These are phyloP conservation scores for Callyntrura sp. DNA, from an alignment of 2,888 invertebrate genomes.

Conservation along the genomic window DNA sequence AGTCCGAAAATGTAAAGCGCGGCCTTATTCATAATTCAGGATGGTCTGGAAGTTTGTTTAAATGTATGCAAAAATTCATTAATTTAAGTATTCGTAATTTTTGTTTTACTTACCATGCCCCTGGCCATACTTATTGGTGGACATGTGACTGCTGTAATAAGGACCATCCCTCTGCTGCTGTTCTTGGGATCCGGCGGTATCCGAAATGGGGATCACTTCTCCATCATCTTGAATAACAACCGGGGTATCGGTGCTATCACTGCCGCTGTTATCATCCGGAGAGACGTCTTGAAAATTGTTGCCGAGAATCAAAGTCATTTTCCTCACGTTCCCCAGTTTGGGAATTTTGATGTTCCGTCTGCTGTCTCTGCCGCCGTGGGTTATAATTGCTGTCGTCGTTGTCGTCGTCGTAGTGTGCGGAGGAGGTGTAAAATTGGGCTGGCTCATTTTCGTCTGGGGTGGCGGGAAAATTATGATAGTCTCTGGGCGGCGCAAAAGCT, in stretches of 20 bases:
- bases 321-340: constrained; percentile 13
- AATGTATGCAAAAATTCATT: not conserved
- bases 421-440: constrained; percentile 20
- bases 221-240: constrained; percentile 1
- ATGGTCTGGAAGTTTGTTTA: not conserved
- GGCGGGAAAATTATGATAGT: constrained; percentile 59
- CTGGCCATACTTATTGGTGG: constrained; percentile 67
- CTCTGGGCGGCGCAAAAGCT: constrained; percentile 62
- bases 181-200: constrained; percentile 28
- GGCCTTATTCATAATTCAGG: no score
- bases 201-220: not conserved
- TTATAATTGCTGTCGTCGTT: constrained; percentile 3
- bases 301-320: constrained; percentile 28
- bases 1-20: no score
- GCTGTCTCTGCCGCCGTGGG: not conserved
- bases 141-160: constrained; percentile 57
- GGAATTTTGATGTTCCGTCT: not conserved
- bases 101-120: constrained; percentile 58
- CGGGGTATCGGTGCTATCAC: not conserved
- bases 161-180: constrained; percentile 60
- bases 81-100: not conserved
- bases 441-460: constrained; percentile 22
- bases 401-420: not conserved
- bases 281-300: constrained; percentile 21
- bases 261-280: not conserved